Conservation (phyloP, 2,888 invertebrate genomes). For the Dorcus parallelipipedus region DNA sequence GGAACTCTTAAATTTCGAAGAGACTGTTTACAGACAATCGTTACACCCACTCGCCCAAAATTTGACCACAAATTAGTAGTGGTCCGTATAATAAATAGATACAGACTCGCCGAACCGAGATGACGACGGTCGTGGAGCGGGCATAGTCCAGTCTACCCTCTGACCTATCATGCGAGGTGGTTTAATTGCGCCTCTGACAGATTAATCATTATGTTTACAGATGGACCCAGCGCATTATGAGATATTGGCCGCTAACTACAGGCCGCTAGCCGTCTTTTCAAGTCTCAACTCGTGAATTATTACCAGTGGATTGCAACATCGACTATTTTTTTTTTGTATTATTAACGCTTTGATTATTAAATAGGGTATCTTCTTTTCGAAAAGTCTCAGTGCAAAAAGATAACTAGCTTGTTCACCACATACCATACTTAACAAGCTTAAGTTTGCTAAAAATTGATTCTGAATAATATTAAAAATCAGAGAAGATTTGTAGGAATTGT, state of each 20-base stretch:
- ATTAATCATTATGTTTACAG: slow-evolving; percentile 36
- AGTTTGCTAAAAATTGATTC: too few relatives aligned
- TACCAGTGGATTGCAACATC: slow-evolving; percentile 18
- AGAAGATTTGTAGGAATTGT: too few relatives aligned
- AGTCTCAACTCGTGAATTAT: slow-evolving; percentile 27
- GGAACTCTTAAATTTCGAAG: neutral
- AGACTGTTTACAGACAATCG: neutral
- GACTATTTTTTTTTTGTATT: neutral
- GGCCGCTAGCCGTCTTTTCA: slow-evolving; percentile 16
- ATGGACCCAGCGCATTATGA: slow-evolving; percentile 30
- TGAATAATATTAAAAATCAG: too few relatives aligned
- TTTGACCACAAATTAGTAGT: slow-evolving; percentile 10
- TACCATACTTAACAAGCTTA: too few relatives aligned
- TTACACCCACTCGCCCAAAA: slow-evolving; percentile 17
- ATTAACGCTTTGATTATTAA: neutral
- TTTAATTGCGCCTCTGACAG: slow-evolving; percentile 41
- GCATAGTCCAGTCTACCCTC: slow-evolving; percentile 22
- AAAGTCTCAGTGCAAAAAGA: too few relatives aligned
- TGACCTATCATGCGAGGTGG: slow-evolving; percentile 36
- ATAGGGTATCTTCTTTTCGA: neutral
- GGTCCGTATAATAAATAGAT: slow-evolving; percentile 3
- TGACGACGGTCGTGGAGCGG: neutral
- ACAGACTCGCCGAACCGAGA: neutral
- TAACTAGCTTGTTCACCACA: too few relatives aligned
- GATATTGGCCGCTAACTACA: slow-evolving; percentile 35